Evolutionary conservation across 2,888 invertebrate species (phyloP).

Genomic region (Drosophila infuscata): DNA sequence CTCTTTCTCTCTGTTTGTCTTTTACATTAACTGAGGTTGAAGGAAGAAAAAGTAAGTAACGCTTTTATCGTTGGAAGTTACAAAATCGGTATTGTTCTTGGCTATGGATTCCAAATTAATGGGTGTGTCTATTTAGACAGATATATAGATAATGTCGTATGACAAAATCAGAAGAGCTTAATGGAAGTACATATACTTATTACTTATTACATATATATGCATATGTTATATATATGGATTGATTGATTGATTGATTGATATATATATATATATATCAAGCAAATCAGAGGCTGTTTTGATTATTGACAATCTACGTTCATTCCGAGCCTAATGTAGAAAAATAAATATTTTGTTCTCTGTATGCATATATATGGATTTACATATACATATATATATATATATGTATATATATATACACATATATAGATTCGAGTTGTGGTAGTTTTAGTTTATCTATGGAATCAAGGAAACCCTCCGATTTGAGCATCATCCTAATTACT

Average conservation of each 20-base stretch:
- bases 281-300: constrained; percentile 27
- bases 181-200: constrained; percentile 32
- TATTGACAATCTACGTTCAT: constrained; percentile 14
- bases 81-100: constrained; percentile 35
- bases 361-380: neutral
- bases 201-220: constrained; percentile 4
- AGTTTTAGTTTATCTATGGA: constrained; percentile 17
- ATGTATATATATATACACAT: constrained; percentile 1
- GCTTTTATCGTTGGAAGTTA: constrained; percentile 5
- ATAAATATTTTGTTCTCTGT: constrained; percentile 27
- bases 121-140: neutral
- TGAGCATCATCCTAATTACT: constrained; percentile 55
- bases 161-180: constrained; percentile 24
- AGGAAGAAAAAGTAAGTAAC: constrained; percentile 1
- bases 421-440: constrained; percentile 23
- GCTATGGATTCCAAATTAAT: constrained; percentile 11
- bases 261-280: constrained; percentile 12
- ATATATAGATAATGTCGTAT: neutral
- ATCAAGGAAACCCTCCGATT: constrained; percentile 29
- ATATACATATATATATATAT: neutral
- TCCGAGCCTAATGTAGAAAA: constrained; percentile 36
- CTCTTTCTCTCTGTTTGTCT: neutral
- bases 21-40: neutral
- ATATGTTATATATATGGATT: constrained; percentile 11
- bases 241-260: constrained; percentile 1